These are phyloP conservation scores for Leiothrix lutea DNA, from an alignment of 2,113 vertebrate genomes.

Conservation along the genomic window DNA sequence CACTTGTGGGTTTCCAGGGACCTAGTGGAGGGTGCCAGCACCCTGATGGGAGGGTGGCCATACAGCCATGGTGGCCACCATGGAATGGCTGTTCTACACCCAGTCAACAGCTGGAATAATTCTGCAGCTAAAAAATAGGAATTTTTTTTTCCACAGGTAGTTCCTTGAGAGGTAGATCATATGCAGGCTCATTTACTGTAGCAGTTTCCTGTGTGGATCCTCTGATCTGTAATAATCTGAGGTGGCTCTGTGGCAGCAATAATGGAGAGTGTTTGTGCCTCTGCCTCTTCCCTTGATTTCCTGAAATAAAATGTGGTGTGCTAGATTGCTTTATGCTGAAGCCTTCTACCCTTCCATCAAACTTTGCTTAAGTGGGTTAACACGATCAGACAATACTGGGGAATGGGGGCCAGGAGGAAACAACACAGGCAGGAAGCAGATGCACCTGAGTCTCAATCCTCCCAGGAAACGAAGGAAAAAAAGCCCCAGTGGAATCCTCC, in stretches of 20 bases:
- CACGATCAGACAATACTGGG: neutral
- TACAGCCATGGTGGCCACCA: fast-evolving
- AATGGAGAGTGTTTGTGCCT: neutral
- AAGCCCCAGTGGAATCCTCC: neutral
- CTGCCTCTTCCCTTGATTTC: neutral
- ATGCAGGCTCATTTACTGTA: neutral
- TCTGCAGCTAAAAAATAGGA: neutral
- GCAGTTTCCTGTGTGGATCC: neutral
- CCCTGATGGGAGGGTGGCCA: neutral
- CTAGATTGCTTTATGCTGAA: fast-evolving
- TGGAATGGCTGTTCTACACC: neutral
- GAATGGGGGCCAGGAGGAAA: neutral
- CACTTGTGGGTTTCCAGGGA: neutral
- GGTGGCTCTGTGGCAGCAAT: neutral
- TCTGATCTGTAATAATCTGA: neutral
- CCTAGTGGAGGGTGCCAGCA: fast-evolving
- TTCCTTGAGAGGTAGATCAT: neutral
- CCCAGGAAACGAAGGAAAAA: fast-evolving
- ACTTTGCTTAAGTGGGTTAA: neutral
- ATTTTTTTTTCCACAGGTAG: neutral
- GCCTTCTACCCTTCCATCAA: neutral
- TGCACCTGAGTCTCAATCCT: neutral
- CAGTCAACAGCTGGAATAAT: neutral
- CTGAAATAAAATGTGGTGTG: neutral
- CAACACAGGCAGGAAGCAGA: neutral